Evolutionary conservation across 2,113 vertebrate species (phyloP), one percentile per base, ranked within the genome.

Genomic region (Caloenas nicobarica): DNA sequence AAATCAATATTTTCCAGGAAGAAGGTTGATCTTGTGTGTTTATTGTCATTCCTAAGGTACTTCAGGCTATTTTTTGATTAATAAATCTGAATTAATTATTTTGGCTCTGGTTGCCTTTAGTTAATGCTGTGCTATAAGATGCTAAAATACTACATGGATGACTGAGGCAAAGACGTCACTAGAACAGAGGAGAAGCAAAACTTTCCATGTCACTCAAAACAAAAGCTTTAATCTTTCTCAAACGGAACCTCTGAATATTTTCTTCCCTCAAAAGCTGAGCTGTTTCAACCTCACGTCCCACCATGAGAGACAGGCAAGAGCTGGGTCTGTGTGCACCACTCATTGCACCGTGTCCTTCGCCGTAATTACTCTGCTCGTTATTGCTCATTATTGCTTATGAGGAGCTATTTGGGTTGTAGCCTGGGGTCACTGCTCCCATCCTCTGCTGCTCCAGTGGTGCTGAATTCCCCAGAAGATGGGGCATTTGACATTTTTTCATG

Each of bases 241-340:
- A 13, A 66, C 3, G 1, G 82, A 86, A 65, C 70, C 50, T 58
- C 68, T 6, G 76, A 81, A 81, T 74, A 31, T 62, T 86, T 95
- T 25, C 80, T 88, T 38, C 48, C 86, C 83, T 76, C 72, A 70
- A 42, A 76, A 92, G 72, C 88, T 90, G 88, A 94, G 88, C 88
- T 86, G 68, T 81, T 90, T 81, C 73, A 58, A 33, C 68, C n/a
- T 70, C 76, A 38, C 44, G 22, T 56, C 69, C 57, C 76, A 73
- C 54, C 16, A 2, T 8, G 23, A 26, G n/a, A 64, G 78, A 48
- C 18, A 13, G 78, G 26, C 68, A 60, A 74, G 56, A 65, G 62
- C 34, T 69, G 82, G 38, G 6, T 42, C 51, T 54, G 23, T 10
- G 21, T 29, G 9, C 26, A 4, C 78, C 48, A 9, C 91, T 89